Evolutionary conservation across 2,888 invertebrate genomes (phyloP), one percentile per base, ranked within the genome.

Genomic region (Carpatolechia fugitivella): DNA sequence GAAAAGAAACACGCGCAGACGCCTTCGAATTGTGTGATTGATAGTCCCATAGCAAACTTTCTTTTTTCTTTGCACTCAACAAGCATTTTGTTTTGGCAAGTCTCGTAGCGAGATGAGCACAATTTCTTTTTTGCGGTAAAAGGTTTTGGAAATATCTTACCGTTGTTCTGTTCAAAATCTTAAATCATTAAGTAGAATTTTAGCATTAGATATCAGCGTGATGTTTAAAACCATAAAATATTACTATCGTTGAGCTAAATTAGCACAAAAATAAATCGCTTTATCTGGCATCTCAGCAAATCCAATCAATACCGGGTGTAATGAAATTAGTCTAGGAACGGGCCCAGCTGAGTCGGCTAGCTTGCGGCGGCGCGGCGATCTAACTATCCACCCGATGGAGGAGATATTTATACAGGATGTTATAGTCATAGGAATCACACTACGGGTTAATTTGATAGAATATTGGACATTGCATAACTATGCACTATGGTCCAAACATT

Each of bases 241-340:
- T n/a, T n/a, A n/a, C n/a, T n/a, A 29, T 29, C 20, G 44, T 10
- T 29, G 1, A 7, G 20, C n/a, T 44, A 56, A n/a, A 48, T 52
- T 36, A 35, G 33, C 47, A 41, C 54, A 33, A 55, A 57, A 56
- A 59, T 53, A 55, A 55, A 58, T 58, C 51, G 53, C 52, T 53
- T 44, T 52, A 62, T 58, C 58, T 56, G 29, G 56, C 52, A 58
- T 64, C 62, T 66, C 59, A 52, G 63, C 58, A 49, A 67, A 77
- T 75, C 74, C 78, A 80, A 82, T 82, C 80, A 75, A 72, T 73
- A 68, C 52, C 55, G 63, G 70, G 75, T 80, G 79, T 80, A 82
- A 82, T 81, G 69, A 74, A 81, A 80, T 82, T 78, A 80, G 76
- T 70, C 71, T 66, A 66, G 63, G 62, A 61, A 52, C 61, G 61